phyloP scores from a whole-genome alignment of 1,140 invertebrate genomes.

The Drosophila mojavensis region DNA sequence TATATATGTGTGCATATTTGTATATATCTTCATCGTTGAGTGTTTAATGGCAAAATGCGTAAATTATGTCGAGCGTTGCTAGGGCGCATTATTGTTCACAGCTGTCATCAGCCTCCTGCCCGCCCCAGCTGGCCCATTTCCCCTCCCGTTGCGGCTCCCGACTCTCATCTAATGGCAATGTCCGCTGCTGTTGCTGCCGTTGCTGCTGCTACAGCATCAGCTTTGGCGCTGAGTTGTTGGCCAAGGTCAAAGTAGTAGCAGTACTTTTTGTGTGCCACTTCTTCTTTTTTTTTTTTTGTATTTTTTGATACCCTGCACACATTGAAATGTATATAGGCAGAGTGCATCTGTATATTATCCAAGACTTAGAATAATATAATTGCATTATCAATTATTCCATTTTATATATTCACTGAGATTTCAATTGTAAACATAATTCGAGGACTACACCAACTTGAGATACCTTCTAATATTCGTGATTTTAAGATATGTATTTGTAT shows the following conservation, averaged over 20 bases:
- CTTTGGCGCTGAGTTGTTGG: constrained; percentile 10
- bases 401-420: no score
- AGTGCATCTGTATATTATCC: no score
- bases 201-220: not conserved
- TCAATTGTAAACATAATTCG: no score
- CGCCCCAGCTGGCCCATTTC: not conserved
- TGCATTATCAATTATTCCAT: no score
- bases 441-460: no score
- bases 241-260: constrained; percentile 40
- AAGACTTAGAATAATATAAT: no score
- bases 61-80: constrained; percentile 75
- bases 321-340: no score
- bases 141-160: constrained; percentile 5
- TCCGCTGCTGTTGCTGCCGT: constrained; percentile 11
- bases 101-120: constrained; percentile 1
- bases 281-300: constrained; percentile 6
- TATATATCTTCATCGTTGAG: constrained; percentile 44
- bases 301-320: not conserved
- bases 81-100: constrained; percentile 59
- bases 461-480: no score
- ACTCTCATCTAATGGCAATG: constrained; percentile 61
- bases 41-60: constrained; percentile 82
- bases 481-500: no score
- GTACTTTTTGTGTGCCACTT: constrained; percentile 28
- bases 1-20: not conserved